Evolutionary conservation across 2,888 invertebrate species (phyloP), one percentile per base, ranked within the genome.

Genomic region (Caenorhabditis sp.): DNA sequence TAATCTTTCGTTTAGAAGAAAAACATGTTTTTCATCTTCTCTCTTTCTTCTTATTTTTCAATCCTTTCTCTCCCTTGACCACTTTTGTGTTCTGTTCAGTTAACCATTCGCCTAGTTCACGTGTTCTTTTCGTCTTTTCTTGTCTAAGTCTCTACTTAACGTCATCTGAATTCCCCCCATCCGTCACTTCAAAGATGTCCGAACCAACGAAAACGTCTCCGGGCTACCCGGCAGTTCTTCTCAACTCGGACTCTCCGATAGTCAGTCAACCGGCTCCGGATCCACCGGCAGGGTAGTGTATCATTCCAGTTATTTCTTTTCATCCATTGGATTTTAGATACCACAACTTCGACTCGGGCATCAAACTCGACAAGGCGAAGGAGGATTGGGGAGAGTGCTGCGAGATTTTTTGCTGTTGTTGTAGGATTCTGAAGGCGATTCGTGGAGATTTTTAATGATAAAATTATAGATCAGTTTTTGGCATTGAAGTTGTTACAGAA

Each of bases 221-320:
- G 22, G 63, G 44, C 16, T 63, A 63, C 24, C 63, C 44, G 2
- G 63, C 63, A 26, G 44, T 63, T n/a, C 24, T 63, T 2, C 44
- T 63, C 26, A 44, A 63, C 28, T 31, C 1, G 0, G 63, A 44
- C 2, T 63, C 44, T 4, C 63, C 63, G 26, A 63, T 63, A n/a
- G 44, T 63, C 5, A 44, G 44, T n/a, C 44, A 63, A 28, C 63
- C 63, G 24, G 63, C 63, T 10, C 44, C 63, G n/a, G 63, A 63
- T 14, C 63, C 63, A 10, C 63, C 63, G 3, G 44, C 22, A 2
- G 44, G 28, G 63, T 63, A 44, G 0, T n/a, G 2, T 22, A 10
- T 12, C n/a, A n/a, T n/a, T n/a, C n/a, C n/a, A n/a, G n/a, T n/a
- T 24, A 38, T 61, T 28, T 22, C 0, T 3, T 14, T 22, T 38